Evolutionary conservation across 2,888 invertebrate species (phyloP), one percentile per base, ranked within the genome.

Genomic region (Sinhomidia bicolor): DNA sequence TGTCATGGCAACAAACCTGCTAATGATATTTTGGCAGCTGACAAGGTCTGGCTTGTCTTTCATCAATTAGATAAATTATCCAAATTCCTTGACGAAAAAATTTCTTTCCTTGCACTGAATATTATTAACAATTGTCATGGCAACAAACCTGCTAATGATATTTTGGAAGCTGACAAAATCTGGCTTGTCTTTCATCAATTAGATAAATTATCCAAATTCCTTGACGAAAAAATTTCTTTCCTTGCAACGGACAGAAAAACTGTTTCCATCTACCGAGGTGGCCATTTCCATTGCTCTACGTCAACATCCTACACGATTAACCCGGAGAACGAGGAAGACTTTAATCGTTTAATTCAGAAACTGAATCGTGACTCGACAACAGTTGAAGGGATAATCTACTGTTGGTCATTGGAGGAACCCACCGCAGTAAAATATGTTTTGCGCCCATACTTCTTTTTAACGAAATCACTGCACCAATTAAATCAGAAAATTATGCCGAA

Each of bases 1-100:
- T n/a, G n/a, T n/a, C n/a, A 4, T 17, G 26, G 44, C 9, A n/a
- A 5, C 6, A 85, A 85, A n/a, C n/a, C n/a, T n/a, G 89, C 6
- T 32, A 41, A 14, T 12, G 23, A 36, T 36, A 51, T 76, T 26
- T 20, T 89, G 4, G 23, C 57, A n/a, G 7, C 36, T 36, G 36
- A 36, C 7, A 6, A 29, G 0, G 23, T 14, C 12, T 79, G 81
- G 5, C 74, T 89, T 23, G 7, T 26, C 2, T 6, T 6, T 54
- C 54, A 54, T 17, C 54, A 54, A 4, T 4, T 4, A 4, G 17
- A 54, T 17, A 17, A 54, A 17, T 2, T 54, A 2, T 54, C 54
- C 4, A 54, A 54, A 6, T 54, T 54, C 12, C 54, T 54, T 17
- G 4, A 6, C 3, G n/a, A 54, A 4, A 4, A 54, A 54, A 6